These are phyloP conservation scores for Latheticus oryzae DNA, from an alignment of 2,888 invertebrate species.

Conservation along the genomic window DNA sequence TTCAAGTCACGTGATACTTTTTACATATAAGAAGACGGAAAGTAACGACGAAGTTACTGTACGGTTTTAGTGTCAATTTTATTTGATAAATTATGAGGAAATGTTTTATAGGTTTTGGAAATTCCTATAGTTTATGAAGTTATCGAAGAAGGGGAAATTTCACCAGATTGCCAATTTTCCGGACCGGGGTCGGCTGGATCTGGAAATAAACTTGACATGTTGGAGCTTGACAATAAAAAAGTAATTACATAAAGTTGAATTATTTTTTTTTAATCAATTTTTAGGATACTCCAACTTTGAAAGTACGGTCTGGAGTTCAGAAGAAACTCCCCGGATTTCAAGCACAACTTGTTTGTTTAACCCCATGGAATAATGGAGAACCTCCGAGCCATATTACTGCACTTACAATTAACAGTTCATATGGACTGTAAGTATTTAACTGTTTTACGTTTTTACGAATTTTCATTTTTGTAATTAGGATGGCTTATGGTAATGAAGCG, in stretches of 20 bases:
- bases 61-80: conserved; percentile 60
- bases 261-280: conserved; percentile 29
- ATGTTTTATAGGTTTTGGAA: conserved; percentile 71
- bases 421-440: conserved; percentile 98
- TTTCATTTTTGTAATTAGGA: conserved; percentile 72
- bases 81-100: conserved; percentile 14
- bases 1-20: conserved; percentile 93
- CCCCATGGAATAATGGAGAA: conserved; percentile 82
- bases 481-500: conserved; percentile 97
- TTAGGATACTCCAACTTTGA: conserved; percentile 64
- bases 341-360: conserved; percentile 93
- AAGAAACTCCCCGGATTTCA: conserved; percentile 97
- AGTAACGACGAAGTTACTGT: conserved; percentile 84
- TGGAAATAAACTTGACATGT: conserved; percentile 59
- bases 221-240: conserved; percentile 68
- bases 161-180: conserved; percentile 82
- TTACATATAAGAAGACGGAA: conserved; percentile 95
- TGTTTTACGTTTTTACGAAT: conserved; percentile 27
- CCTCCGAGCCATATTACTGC: conserved; percentile 88
- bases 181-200: conserved; percentile 63
- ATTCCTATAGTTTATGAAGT: conserved; percentile 88
- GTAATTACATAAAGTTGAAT: conserved; percentile 54
- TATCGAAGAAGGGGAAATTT: conserved; percentile 82
- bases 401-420: conserved; percentile 94
- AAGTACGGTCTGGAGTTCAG: conserved; percentile 80